phyloP scores from a whole-genome alignment of 2,888 invertebrate genomes.

The Venustoraphidia nigricollis region DNA sequence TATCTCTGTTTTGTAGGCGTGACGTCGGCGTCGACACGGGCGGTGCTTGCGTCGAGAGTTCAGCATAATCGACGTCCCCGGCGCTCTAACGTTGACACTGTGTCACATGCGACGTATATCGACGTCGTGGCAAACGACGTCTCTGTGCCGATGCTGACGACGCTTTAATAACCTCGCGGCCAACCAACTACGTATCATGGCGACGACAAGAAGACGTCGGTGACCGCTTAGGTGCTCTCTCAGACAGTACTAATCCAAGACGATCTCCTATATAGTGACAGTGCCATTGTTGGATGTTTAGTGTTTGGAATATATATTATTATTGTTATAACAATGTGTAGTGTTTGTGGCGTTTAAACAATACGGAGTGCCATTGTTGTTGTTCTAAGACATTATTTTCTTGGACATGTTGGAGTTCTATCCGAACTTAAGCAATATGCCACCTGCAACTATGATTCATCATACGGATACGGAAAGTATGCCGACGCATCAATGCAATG shows the following conservation, averaged over 20 bases:
- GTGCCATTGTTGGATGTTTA: not conserved
- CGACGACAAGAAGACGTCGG: not conserved
- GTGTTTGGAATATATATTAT: no score
- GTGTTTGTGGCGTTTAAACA: not conserved
- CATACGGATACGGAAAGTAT: slow-evolving; percentile 20
- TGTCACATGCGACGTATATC: not conserved
- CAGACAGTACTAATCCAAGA: no score
- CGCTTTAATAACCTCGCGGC: not conserved
- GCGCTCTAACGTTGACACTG: not conserved
- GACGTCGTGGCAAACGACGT: not conserved
- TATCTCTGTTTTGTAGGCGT: not conserved
- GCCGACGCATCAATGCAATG: slow-evolving; percentile 5
- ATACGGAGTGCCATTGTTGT: not conserved
- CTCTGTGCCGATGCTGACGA: not conserved
- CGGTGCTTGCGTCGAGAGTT: not conserved
- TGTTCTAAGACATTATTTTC: not conserved
- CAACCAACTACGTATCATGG: not conserved
- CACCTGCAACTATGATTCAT: slow-evolving; percentile 37
- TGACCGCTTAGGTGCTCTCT: no score
- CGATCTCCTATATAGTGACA: not conserved
- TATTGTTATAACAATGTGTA: not conserved
- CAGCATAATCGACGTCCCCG: not conserved
- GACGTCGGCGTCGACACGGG: not conserved
- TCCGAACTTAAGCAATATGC: slow-evolving; percentile 37
- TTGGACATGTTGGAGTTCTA: slow-evolving; percentile 53